Evolutionary conservation across 2,888 invertebrate species (phyloP).

Genomic region (Neoascia interrupta): DNA sequence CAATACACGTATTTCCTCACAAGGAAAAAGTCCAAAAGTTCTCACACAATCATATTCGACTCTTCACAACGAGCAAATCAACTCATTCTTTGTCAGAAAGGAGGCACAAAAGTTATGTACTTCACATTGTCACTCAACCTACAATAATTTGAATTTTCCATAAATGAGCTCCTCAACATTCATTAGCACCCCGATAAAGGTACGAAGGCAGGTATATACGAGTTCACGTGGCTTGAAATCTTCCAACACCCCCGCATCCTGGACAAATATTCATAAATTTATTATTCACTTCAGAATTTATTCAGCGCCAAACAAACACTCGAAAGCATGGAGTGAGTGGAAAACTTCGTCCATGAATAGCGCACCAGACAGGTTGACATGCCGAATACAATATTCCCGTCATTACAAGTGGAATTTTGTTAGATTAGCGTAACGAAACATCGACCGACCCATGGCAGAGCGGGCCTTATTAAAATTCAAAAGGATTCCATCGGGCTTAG

Average conservation of each 20-base stretch:
- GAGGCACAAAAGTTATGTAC: neutral
- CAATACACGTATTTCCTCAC: too few relatives aligned
- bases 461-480: constrained; percentile 30
- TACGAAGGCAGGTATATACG: neutral
- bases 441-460: neutral
- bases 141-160: constrained; percentile 45
- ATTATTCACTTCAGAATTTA: constrained; percentile 52
- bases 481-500: neutral
- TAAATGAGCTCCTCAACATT: constrained; percentile 34
- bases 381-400: constrained; percentile 13
- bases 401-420: constrained; percentile 23
- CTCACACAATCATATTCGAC: neutral
- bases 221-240: neutral
- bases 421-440: constrained; percentile 33
- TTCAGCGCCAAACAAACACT: constrained; percentile 45
- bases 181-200: constrained; percentile 11
- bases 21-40: neutral
- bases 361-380: neutral
- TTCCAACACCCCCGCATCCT: neutral
- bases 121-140: constrained; percentile 29
- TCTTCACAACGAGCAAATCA: neutral
- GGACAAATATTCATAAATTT: constrained; percentile 50
- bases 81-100: neutral
- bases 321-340: neutral
- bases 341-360: constrained; percentile 56